phyloP scores from a whole-genome alignment of 2,888 invertebrate genomes.

The Agrilus cyanescens region DNA sequence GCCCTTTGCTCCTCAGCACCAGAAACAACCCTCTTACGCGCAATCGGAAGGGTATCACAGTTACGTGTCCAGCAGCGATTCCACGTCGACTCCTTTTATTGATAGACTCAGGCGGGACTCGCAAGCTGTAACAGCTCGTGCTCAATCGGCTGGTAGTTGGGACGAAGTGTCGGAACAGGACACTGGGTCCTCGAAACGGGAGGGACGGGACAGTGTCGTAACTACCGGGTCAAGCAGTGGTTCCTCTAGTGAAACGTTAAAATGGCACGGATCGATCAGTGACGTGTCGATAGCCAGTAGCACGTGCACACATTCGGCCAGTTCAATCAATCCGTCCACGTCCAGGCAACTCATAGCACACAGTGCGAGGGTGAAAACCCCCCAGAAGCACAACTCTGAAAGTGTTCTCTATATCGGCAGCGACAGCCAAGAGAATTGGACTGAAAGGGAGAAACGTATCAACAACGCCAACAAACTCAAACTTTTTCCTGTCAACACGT shows the following conservation, averaged over 20 bases:
- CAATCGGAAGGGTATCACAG: slow-evolving; percentile 72
- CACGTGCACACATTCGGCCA: slow-evolving; percentile 39
- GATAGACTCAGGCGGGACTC: slow-evolving; percentile 57
- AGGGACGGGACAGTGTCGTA: slow-evolving; percentile 50
- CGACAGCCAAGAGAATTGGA: slow-evolving; percentile 26
- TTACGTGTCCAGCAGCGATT: slow-evolving; percentile 67
- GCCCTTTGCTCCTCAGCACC: slow-evolving; percentile 44
- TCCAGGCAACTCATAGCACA: slow-evolving; percentile 57
- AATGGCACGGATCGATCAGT: slow-evolving; percentile 68
- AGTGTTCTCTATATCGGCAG: slow-evolving; percentile 54
- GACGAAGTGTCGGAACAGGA: slow-evolving; percentile 31
- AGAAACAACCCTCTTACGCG: slow-evolving; percentile 64
- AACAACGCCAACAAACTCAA: slow-evolving; percentile 42
- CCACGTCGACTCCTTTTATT: slow-evolving; percentile 62
- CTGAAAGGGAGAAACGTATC: slow-evolving; percentile 32
- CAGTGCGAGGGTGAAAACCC: slow-evolving; percentile 63
- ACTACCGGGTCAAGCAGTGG: slow-evolving; percentile 49
- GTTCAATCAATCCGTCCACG: slow-evolving; percentile 26
- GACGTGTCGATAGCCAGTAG: slow-evolving; percentile 55
- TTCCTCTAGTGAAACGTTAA: slow-evolving; percentile 65
- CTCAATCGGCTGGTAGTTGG: slow-evolving; percentile 32
- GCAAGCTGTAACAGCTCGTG: slow-evolving; percentile 39
- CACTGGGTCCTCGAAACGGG: slow-evolving; percentile 19
- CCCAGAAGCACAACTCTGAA: slow-evolving; percentile 67
- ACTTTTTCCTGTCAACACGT: slow-evolving; percentile 58